phyloP scores from a whole-genome alignment of 1,140 invertebrate species.

The Cryptotermes secundus region DNA sequence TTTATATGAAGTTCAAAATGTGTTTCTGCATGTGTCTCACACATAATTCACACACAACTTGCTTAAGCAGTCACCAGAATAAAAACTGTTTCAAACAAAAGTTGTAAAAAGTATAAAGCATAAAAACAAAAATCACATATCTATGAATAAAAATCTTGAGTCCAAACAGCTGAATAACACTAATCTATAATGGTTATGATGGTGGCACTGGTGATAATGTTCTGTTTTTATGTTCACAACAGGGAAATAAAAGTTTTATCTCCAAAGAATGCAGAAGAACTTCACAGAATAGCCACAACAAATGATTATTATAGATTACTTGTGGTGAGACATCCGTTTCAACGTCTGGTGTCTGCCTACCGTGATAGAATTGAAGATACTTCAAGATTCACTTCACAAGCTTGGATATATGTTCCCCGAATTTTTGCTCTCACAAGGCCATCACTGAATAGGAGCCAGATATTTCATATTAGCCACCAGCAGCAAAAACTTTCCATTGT shows the following conservation, averaged over 20 bases:
- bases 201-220: no score
- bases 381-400: slow-evolving; percentile 47
- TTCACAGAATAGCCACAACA: slow-evolving; percentile 41
- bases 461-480: slow-evolving; percentile 46
- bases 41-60: no score
- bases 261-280: slow-evolving; percentile 40
- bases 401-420: slow-evolving; percentile 47
- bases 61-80: no score
- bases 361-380: slow-evolving; percentile 54
- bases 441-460: slow-evolving; percentile 42
- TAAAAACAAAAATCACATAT: no score
- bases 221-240: not conserved
- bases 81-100: no score
- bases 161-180: no score
- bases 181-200: no score
- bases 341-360: slow-evolving; percentile 54
- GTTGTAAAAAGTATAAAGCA: no score
- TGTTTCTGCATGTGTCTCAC: no score
- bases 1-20: no score
- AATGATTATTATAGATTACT: slow-evolving; percentile 48
- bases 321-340: slow-evolving; percentile 54
- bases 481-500: slow-evolving; percentile 49
- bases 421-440: slow-evolving; percentile 49
- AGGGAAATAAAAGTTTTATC: slow-evolving; percentile 46
- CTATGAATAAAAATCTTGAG: no score